phyloP scores from a whole-genome alignment of 2,888 invertebrate species.

The Hermodice carunculata region DNA sequence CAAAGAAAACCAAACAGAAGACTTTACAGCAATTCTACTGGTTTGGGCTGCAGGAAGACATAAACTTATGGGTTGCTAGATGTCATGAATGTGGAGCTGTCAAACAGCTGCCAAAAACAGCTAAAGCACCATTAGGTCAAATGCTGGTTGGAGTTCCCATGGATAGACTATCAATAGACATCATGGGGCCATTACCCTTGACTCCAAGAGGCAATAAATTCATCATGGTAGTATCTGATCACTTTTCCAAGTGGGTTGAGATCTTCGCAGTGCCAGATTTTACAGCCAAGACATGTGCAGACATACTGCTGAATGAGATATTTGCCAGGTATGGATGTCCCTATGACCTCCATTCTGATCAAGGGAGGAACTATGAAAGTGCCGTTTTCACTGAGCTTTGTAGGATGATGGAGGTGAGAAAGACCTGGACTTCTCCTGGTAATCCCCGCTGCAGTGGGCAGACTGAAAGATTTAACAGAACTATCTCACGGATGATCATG shows the following conservation, averaged over 20 bases:
- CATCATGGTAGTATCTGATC: neutral
- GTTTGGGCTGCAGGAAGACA: neutral
- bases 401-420: neutral
- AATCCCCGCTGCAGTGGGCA: neutral
- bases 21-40: neutral
- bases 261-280: neutral
- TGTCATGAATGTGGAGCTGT: neutral
- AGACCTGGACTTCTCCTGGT: neutral
- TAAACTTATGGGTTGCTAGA: neutral
- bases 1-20: neutral
- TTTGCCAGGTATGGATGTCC: neutral
- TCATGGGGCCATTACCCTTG: slow-evolving; percentile 8
- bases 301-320: neutral
- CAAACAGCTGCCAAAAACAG: neutral
- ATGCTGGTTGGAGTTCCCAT: neutral
- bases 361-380: slow-evolving; percentile 1
- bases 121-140: neutral
- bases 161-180: slow-evolving; percentile 3
- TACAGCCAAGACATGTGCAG: neutral
- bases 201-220: neutral
- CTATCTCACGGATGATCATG: neutral
- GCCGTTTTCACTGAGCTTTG: neutral
- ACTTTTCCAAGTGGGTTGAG: slow-evolving; percentile 9
- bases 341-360: neutral
- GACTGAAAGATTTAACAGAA: neutral